Evolutionary conservation across 2,797 vertebrate species (phyloP).

Genomic region (Benthosema pterotum): DNA sequence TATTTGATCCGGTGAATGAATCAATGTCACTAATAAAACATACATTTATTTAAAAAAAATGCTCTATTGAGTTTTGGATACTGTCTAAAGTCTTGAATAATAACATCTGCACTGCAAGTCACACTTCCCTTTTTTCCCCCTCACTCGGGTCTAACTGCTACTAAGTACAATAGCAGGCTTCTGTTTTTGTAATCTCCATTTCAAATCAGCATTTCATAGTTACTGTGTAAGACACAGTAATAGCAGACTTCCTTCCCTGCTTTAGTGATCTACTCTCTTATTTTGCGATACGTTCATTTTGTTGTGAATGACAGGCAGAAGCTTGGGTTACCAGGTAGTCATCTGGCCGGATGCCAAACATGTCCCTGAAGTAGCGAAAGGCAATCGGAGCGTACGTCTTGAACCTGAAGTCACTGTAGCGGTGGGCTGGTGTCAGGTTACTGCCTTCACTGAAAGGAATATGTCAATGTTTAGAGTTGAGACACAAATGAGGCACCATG

Average conservation of each 20-base stretch:
- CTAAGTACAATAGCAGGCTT: background rate
- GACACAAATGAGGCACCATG: conserved; percentile 11
- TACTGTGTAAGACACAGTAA: too few relatives aligned
- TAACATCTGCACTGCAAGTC: background rate
- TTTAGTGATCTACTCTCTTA: background rate
- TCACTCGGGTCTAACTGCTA: background rate
- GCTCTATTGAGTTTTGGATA: too few relatives aligned
- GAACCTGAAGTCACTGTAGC: conserved; percentile 95
- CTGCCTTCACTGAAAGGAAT: conserved; percentile 88
- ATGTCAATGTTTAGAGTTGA: conserved; percentile 19
- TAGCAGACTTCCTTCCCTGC: background rate
- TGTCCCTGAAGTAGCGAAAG: conserved; percentile 96
- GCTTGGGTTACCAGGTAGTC: conserved; percentile 89
- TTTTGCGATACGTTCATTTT: background rate
- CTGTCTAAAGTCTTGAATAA: too few relatives aligned
- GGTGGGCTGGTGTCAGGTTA: conserved; percentile 93
- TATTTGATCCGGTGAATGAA: too few relatives aligned
- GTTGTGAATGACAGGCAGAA: conserved; percentile 5
- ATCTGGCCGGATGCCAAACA: conserved; percentile 94
- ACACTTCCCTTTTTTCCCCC: background rate
- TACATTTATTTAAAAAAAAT: too few relatives aligned
- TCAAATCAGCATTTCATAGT: too few relatives aligned
- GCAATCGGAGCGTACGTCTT: conserved; percentile 97
- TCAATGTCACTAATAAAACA: too few relatives aligned
- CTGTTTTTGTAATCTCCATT: background rate